These are phyloP conservation scores for Alaudala cheleensis DNA, from an alignment of 2,113 vertebrate genomes.

Conservation along the genomic window DNA sequence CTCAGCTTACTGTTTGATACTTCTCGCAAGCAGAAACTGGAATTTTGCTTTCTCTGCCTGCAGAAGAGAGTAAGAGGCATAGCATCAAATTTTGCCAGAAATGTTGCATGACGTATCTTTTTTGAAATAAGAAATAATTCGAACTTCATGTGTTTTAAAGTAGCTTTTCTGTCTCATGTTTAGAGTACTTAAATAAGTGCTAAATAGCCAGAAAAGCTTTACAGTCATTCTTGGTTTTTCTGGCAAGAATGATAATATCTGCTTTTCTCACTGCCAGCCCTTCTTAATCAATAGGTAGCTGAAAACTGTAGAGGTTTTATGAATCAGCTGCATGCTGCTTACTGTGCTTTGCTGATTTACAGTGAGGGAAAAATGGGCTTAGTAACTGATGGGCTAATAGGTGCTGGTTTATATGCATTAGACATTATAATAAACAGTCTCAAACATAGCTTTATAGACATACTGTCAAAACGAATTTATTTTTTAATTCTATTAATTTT, in stretches of 20 bases:
- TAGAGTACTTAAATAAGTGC: neutral
- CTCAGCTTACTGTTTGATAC: neutral
- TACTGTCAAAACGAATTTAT: neutral
- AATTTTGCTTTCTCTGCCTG: neutral
- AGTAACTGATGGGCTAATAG: neutral
- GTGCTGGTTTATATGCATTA: neutral
- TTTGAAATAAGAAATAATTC: neutral
- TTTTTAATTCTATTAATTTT: neutral
- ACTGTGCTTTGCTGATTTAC: neutral
- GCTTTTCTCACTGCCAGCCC: neutral
- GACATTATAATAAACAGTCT: neutral
- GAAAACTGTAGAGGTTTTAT: neutral
- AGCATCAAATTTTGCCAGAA: neutral
- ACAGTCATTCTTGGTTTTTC: neutral
- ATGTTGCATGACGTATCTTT: neutral
- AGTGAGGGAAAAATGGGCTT: neutral
- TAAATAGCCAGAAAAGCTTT: neutral
- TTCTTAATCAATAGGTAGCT: neutral
- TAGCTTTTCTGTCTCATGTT: neutral
- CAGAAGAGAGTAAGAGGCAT: neutral
- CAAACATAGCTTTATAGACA: neutral
- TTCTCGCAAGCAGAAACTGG: neutral
- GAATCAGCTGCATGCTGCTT: neutral
- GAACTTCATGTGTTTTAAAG: neutral
- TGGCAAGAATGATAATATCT: neutral